These are phyloP conservation scores for Delia radicum DNA, from an alignment of 1,140 invertebrate species.

Conservation along the genomic window DNA sequence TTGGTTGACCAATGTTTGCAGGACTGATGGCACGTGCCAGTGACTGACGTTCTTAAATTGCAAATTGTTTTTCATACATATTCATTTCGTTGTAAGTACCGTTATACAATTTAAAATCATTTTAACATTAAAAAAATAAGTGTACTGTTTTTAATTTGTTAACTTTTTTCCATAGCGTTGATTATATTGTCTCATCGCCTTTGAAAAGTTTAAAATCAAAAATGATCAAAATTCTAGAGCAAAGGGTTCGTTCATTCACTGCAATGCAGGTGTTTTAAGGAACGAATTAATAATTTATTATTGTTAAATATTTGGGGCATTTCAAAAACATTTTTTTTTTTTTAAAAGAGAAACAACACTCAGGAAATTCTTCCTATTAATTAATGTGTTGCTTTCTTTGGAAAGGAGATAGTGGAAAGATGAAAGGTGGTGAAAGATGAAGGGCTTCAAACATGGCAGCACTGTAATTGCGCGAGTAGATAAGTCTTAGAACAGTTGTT, in stretches of 20 bases:
- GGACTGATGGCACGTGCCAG: neutral
- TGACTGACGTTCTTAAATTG: neutral
- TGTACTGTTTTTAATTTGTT: neutral
- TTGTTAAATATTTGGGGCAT: too few relatives aligned
- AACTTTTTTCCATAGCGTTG: neutral
- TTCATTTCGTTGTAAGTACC: neutral
- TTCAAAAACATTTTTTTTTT: too few relatives aligned
- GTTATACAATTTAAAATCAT: neutral
- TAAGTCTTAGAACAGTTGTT: too few relatives aligned
- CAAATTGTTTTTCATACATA: neutral
- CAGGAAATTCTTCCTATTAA: too few relatives aligned
- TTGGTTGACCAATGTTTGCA: slow-evolving; percentile 5
- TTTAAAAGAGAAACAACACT: too few relatives aligned
- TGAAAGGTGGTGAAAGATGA: too few relatives aligned
- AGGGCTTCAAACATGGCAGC: too few relatives aligned
- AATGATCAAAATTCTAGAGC: neutral
- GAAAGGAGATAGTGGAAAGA: too few relatives aligned
- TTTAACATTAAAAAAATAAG: neutral
- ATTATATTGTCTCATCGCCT: neutral
- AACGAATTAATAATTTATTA: too few relatives aligned
- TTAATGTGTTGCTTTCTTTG: too few relatives aligned
- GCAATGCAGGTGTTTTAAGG: too few relatives aligned
- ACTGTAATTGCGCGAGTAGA: too few relatives aligned
- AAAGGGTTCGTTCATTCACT: neutral
- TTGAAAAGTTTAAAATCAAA: neutral